A percentile compares a stretch with the other conserved stretches of the same genome.
These are phyloP conservation scores for Melanerpes aurifrons DNA, from an alignment of 2,113 vertebrate species.

Conservation along the genomic window DNA sequence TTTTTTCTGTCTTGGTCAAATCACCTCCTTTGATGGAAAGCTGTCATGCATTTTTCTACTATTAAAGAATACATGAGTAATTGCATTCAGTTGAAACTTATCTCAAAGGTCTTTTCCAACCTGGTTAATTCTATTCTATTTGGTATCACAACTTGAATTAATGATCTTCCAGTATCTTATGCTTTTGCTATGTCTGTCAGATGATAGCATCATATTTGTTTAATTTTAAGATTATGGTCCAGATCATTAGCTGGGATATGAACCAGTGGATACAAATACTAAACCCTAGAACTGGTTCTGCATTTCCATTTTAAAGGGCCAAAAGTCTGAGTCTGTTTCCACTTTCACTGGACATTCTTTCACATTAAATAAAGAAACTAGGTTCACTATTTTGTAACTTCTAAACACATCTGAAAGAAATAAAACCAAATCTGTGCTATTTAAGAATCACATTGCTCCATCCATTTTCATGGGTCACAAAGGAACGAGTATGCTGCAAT, in stretches of 20 bases:
- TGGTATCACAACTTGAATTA: background rate
- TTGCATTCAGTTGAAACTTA: background rate
- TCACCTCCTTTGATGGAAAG: background rate
- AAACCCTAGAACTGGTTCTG: background rate
- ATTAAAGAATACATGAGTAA: background rate
- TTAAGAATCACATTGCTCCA: background rate
- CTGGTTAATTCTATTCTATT: no score
- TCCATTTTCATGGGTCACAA: constrained; percentile 5
- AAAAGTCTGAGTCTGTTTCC: background rate
- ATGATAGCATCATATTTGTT: background rate
- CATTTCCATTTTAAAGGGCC: background rate
- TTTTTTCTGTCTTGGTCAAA: background rate
- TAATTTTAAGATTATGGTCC: background rate
- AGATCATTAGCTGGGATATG: background rate
- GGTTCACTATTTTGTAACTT: background rate
- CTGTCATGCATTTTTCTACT: background rate
- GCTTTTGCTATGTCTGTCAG: background rate
- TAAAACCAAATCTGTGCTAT: background rate
- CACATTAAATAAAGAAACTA: background rate
- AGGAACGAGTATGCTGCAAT: background rate
- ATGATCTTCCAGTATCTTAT: background rate
- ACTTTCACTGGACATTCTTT: background rate
- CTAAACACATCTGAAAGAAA: background rate
- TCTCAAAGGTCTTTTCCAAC: no score
- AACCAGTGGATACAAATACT: background rate